phyloP scores from a whole-genome alignment of 2,113 vertebrate genomes.

The Heptranchias perlo region DNA sequence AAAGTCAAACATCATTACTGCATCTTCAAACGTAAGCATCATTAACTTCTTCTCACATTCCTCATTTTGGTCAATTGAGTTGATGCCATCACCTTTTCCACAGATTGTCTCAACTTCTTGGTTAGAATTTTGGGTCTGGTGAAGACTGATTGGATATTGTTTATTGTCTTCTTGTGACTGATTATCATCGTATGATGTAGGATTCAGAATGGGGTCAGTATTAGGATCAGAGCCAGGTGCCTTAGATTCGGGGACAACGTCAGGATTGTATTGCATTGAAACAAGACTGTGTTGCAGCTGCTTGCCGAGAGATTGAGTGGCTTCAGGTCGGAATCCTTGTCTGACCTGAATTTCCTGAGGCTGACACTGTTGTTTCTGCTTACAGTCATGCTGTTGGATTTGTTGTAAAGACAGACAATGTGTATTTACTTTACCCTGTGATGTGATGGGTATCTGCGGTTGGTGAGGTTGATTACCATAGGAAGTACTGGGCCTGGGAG shows the following conservation, averaged over 20 bases:
- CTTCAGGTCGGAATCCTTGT: neutral
- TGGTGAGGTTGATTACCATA: neutral
- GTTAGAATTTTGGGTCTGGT: neutral
- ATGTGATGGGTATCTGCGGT: neutral
- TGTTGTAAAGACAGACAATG: neutral
- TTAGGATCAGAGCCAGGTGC: neutral
- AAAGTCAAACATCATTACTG: conserved; percentile 34
- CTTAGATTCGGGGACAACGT: neutral
- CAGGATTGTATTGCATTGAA: neutral
- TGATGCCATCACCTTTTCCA: neutral
- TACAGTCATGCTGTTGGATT: neutral
- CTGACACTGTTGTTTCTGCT: neutral
- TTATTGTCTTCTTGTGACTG: neutral
- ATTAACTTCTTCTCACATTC: conserved; percentile 1
- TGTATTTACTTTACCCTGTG: neutral
- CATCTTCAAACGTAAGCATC: conserved; percentile 22
- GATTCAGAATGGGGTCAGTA: neutral
- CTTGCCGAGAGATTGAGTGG: neutral
- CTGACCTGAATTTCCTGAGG: neutral
- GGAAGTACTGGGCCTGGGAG: neutral
- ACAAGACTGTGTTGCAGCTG: neutral
- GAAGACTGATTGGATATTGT: neutral
- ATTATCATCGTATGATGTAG: no score
- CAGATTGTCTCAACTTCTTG: neutral
- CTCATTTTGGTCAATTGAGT: neutral